Evolutionary conservation across 2,113 vertebrate species (phyloP).

Genomic region (Canis aureus): DNA sequence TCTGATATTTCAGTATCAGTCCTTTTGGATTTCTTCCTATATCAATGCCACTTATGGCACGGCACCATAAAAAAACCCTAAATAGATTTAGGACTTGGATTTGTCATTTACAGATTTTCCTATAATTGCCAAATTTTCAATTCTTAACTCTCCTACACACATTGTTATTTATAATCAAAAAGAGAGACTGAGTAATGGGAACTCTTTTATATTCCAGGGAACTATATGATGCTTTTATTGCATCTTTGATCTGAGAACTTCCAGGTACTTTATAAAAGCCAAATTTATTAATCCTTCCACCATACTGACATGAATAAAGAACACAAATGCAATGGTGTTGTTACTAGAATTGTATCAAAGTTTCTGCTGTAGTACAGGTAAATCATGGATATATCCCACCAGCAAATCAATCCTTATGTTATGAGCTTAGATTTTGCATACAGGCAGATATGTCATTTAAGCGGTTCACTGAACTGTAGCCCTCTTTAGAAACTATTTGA

Average conservation of each 20-base stretch:
- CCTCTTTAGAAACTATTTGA: background rate
- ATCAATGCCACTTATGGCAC: background rate
- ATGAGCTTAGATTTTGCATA: background rate
- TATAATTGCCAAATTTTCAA: background rate
- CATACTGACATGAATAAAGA: background rate
- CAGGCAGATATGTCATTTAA: background rate
- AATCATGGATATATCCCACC: background rate
- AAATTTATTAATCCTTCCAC: background rate
- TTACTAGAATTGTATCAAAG: background rate
- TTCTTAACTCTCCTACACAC: background rate
- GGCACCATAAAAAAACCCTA: background rate
- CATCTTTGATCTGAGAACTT: background rate
- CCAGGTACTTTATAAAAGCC: background rate
- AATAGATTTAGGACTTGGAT: slow-evolving; percentile 18
- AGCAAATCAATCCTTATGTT: background rate
- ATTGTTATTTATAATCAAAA: background rate
- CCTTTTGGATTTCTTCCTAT: background rate
- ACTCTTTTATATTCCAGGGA: background rate
- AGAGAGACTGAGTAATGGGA: background rate
- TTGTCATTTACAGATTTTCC: slow-evolving; percentile 19
- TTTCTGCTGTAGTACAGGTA: background rate
- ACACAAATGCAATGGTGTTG: background rate
- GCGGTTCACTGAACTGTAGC: background rate
- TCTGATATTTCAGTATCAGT: background rate
- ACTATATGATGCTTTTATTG: background rate